These are phyloP conservation scores for Chrysolina americana DNA, from an alignment of 2,888 invertebrate genomes.

Conservation along the genomic window DNA sequence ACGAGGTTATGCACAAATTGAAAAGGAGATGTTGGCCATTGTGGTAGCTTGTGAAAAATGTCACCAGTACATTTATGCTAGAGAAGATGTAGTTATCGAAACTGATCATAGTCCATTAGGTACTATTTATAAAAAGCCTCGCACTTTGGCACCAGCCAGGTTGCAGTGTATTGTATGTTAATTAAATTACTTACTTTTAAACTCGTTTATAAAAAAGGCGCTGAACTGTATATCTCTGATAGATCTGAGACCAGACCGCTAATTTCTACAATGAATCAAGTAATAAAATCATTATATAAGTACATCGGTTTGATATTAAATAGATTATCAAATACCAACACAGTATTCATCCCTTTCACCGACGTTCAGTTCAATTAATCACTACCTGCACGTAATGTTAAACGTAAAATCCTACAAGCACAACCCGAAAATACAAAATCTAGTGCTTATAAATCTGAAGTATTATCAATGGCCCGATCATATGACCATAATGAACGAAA, in stretches of 20 bases:
- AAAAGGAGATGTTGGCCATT: conserved; percentile 23
- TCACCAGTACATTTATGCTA: conserved; percentile 17
- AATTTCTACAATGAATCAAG: no score
- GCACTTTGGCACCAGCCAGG: neutral
- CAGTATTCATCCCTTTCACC: no score
- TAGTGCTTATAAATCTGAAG: no score
- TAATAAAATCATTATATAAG: no score
- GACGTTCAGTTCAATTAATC: no score
- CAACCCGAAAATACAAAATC: no score
- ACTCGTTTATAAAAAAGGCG: neutral
- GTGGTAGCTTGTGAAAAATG: neutral
- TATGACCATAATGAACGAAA: no score
- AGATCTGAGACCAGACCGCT: neutral
- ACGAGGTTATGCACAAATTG: conserved; percentile 24
- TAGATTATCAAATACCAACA: no score
- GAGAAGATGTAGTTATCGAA: neutral
- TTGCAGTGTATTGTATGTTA: neutral
- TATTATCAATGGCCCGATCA: no score
- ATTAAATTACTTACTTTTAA: neutral
- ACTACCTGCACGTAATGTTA: no score
- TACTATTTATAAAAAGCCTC: conserved; percentile 1
- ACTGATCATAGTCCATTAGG: conserved; percentile 14
- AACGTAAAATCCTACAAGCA: no score
- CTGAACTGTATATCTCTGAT: neutral
- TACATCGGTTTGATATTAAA: no score